Base-by-base conservation (phyloP, 92 coral and sea anemone species). In the Blastomussa wellsi region DNA sequence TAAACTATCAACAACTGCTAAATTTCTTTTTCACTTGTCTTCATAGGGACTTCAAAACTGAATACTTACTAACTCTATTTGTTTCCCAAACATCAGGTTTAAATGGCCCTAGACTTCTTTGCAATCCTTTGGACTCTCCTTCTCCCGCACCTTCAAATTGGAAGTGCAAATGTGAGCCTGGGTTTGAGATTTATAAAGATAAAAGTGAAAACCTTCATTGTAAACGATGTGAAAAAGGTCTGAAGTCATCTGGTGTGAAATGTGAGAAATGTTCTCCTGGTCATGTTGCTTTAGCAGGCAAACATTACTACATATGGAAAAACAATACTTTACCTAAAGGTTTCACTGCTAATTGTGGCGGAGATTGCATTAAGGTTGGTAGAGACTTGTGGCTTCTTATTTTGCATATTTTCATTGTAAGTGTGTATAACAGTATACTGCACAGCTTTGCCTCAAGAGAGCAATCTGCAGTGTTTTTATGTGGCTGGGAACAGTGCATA, bases 111-210 rank as follows among this genome's bases (percentile, higher is more conserved):
- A 68, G 76, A 42, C 10, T 69, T 64, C 79, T 81, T 22, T 87
- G 86, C 74, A 67, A 86, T 13, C 6, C 7, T 11, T 48, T 42
- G 44, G 64, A 53, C 7, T 0, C 31, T 35, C 3, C 71, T 24
- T 35, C 32, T 69, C 80, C 24, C 28, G 1, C 12, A 3, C 12
- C 71, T 0, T 4, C 70, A 29, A 68, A 49, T 8, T 76, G 62
- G 39, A 88, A 78, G 15, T 94, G 98, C 38, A 80, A 79, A 13
- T 94, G 98, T 60, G 93, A 94, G 70, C 95, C 95, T 26, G 98
- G 98, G 5, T 90, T 68, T 28, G 74, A 92, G 83, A 81, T 90
- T 19, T 16, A 38, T 7, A 32, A 19, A 5, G 47, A 33, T 10
- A n/a, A n/a, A n/a, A 65, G 35, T 38, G 62, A 32, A 0, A 38